Evolutionary conservation across 2,888 invertebrate species (phyloP).

Genomic region (Mongoloraphidia duomilia): DNA sequence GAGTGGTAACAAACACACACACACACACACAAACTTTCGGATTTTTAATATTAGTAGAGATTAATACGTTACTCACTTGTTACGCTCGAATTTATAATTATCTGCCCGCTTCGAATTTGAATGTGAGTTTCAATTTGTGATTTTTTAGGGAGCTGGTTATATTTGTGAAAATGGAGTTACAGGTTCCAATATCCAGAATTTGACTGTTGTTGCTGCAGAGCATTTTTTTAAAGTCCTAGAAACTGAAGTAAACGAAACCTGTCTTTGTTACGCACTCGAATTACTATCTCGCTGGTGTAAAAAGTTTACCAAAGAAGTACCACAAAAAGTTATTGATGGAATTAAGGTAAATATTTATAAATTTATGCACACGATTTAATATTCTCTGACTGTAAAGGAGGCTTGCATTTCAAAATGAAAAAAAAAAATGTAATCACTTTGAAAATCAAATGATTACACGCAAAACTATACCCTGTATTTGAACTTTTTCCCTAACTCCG

Average conservation of each 20-base stretch:
- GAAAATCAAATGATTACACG: no score
- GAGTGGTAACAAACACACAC: no score
- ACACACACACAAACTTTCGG: no score
- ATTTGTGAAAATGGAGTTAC: constrained; percentile 54
- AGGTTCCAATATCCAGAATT: constrained; percentile 37
- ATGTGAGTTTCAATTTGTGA: constrained; percentile 4
- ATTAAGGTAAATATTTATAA: constrained; percentile 34
- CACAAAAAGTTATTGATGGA: constrained; percentile 46
- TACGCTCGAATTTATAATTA: no score
- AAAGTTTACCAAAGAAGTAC: constrained; percentile 47
- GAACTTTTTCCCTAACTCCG: no score
- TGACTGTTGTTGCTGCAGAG: constrained; percentile 46
- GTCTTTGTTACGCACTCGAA: constrained; percentile 64
- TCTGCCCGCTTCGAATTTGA: background rate
- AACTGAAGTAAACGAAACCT: constrained; percentile 85
- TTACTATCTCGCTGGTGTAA: constrained; percentile 68
- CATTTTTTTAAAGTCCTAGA: constrained; percentile 67
- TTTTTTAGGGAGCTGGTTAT: constrained; percentile 50
- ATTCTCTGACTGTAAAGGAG: no score
- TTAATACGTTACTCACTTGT: no score
- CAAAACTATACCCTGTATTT: no score
- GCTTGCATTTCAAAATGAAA: no score
- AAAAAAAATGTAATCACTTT: no score
- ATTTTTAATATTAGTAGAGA: no score
- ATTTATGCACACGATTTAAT: no score